phyloP scores from a whole-genome alignment of 1,140 invertebrate genomes.

The Zaprionus taronus region DNA sequence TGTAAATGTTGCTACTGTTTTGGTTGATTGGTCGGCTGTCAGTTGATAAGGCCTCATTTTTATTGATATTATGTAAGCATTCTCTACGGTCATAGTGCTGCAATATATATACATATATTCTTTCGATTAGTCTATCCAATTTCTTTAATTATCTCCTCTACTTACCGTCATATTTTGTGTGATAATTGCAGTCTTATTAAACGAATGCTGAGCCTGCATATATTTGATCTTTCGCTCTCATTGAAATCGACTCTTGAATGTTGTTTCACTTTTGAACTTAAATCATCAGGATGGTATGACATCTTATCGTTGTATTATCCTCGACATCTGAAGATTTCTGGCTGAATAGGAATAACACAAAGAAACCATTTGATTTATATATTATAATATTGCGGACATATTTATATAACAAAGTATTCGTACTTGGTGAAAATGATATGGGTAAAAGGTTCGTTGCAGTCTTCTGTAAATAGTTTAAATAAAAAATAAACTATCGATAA shows the following conservation, averaged over 20 bases:
- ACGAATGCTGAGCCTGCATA: conserved; percentile 1
- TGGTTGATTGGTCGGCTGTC: conserved; percentile 91
- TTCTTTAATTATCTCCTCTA: not conserved
- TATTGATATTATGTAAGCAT: conserved; percentile 84
- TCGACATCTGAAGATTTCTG: not conserved
- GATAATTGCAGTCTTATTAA: conserved; percentile 18
- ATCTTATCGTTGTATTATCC: conserved; percentile 25
- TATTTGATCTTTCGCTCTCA: conserved; percentile 28
- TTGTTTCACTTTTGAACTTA: not conserved
- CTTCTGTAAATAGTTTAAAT: no score
- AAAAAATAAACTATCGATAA: no score
- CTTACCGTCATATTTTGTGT: conserved; percentile 68
- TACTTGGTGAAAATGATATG: no score
- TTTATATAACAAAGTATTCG: no score
- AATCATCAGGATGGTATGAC: conserved; percentile 7
- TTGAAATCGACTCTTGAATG: conserved; percentile 9
- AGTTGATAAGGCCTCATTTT: conserved; percentile 94
- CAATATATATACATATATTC: not conserved
- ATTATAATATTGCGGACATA: not conserved
- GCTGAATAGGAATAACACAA: not conserved
- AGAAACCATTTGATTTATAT: not conserved
- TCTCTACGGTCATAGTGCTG: not conserved
- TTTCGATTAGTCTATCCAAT: not conserved
- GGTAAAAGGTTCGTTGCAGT: no score
- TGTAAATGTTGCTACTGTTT: conserved; percentile 85